Percentiles rank a stretch among this genome's conserved stretches.
Evolutionary conservation across 1,140 invertebrate genomes (phyloP).

Genomic region (Gryon sp.): DNA sequence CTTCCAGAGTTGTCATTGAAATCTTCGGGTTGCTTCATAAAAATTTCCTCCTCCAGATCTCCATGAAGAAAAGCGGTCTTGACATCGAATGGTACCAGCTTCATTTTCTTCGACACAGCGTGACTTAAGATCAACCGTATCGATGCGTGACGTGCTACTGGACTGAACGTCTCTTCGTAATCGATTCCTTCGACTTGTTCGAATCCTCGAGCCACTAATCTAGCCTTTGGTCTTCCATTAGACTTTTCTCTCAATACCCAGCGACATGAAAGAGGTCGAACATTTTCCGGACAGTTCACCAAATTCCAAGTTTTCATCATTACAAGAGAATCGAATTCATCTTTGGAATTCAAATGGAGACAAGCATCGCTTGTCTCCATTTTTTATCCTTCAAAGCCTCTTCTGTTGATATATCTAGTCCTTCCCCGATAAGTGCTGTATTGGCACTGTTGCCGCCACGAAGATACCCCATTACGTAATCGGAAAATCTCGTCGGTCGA

Average conservation of each 20-base stretch:
- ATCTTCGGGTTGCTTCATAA: constrained; percentile 70
- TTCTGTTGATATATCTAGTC: neutral
- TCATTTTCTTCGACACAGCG: neutral
- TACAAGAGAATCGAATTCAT: neutral
- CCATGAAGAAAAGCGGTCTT: constrained; percentile 2
- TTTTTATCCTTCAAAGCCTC: neutral
- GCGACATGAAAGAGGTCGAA: neutral
- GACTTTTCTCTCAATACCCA: neutral
- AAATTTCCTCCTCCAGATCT: constrained; percentile 68
- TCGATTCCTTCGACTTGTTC: constrained; percentile 4
- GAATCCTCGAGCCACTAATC: neutral
- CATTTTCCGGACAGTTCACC: neutral
- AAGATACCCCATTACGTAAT: neutral
- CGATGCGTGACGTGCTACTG: neutral
- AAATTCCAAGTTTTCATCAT: neutral
- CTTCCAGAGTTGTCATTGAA: constrained; percentile 51
- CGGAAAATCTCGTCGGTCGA: neutral
- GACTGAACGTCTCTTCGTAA: constrained; percentile 2
- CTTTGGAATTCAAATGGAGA: too few species aligned
- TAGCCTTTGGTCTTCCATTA: neutral
- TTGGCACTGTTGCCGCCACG: neutral
- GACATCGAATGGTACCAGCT: neutral
- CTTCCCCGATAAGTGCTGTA: neutral
- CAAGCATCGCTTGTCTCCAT: neutral
- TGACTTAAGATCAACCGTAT: neutral